Evolutionary conservation across 1,140 invertebrate species (phyloP), one percentile per base, ranked within the genome.

Genomic region (Vollenhovia emeryi): DNA sequence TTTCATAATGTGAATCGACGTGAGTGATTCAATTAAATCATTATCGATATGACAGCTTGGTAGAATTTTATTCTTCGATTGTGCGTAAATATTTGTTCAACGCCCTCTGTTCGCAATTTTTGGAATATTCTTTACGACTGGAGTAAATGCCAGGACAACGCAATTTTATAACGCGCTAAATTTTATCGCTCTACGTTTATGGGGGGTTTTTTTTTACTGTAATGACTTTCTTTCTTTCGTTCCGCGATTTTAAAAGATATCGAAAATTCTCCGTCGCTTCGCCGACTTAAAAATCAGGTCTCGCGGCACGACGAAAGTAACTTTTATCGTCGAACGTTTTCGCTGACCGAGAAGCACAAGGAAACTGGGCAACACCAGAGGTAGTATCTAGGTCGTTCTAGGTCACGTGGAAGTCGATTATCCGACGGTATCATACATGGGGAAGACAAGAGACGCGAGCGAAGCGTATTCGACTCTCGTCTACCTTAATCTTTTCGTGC

Each of bases 381-480:
- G 62, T 57, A n/a, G 45, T 84, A 89, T 89, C 85, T 89, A 59
- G 88, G 88, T 89, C 87, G 69, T 64, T 60, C 75, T 87, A 79
- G 75, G 84, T 85, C 62, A 59, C 40, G 36, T 36, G 43, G 64
- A 83, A 78, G 52, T 60, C 78, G 64, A 88, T 45, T 71, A 73
- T 73, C 71, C 74, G 66, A 68, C 18, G 30, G 78, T 78, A 86
- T 78, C 48, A 27, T 48, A 21, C 43, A 45, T 33, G 18, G 9
- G 43, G 6, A 64, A 85, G 73, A 68, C 68, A 74, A 2, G 33
- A 48, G 40, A 45, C 36, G 74, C 48, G 40, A n/a, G 36, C 18
- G 43, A 45, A 52, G 80, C 55, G 30, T 68, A 60, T 85, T 85
- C 57, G 24, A 71, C 50, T 57, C 48, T 73, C n/a, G 62, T 43